Conservation (phyloP, 2,888 invertebrate genomes). For the Agrypnus murinus region DNA sequence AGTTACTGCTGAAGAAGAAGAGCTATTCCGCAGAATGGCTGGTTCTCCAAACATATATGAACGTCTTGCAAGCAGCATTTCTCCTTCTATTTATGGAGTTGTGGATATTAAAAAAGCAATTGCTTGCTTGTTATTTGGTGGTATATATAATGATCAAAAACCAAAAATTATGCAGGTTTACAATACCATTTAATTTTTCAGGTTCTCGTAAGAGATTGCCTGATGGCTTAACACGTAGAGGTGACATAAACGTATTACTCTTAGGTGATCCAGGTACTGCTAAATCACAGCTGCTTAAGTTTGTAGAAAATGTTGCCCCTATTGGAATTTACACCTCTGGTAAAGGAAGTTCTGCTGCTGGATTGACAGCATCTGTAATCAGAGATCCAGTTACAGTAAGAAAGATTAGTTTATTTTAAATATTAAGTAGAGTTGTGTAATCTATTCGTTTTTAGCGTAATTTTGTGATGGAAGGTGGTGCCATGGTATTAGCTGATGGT, state of each 20-base stretch:
- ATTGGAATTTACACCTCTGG: slow-evolving; percentile 98
- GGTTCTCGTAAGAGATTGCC: slow-evolving; percentile 91
- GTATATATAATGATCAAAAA: too few relatives aligned
- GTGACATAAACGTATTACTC: slow-evolving; percentile 96
- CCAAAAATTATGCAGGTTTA: not conserved
- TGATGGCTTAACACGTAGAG: slow-evolving; percentile 95
- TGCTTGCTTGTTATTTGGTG: slow-evolving; percentile 95
- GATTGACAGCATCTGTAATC: slow-evolving; percentile 97
- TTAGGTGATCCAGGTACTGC: slow-evolving; percentile 99
- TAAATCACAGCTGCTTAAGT: slow-evolving; percentile 98
- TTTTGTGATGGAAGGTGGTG: slow-evolving; percentile 99
- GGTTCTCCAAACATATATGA: slow-evolving; percentile 92
- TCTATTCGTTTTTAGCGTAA: slow-evolving; percentile 81
- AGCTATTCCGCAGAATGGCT: slow-evolving; percentile 88
- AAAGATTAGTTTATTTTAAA: too few relatives aligned
- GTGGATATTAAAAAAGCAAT: slow-evolving; percentile 98
- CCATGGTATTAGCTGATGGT: slow-evolving; percentile 99
- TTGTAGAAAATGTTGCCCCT: slow-evolving; percentile 95
- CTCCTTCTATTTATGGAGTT: slow-evolving; percentile 97
- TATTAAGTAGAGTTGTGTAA: too few relatives aligned
- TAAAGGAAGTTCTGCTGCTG: slow-evolving; percentile 99
- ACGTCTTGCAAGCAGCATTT: slow-evolving; percentile 90
- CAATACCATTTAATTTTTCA: too few relatives aligned
- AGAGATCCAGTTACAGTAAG: slow-evolving; percentile 92
- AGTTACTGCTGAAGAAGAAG: slow-evolving; percentile 83